Base-by-base conservation (phyloP, 2,113 vertebrate genomes). In the Xyliphius kryptos region DNA sequence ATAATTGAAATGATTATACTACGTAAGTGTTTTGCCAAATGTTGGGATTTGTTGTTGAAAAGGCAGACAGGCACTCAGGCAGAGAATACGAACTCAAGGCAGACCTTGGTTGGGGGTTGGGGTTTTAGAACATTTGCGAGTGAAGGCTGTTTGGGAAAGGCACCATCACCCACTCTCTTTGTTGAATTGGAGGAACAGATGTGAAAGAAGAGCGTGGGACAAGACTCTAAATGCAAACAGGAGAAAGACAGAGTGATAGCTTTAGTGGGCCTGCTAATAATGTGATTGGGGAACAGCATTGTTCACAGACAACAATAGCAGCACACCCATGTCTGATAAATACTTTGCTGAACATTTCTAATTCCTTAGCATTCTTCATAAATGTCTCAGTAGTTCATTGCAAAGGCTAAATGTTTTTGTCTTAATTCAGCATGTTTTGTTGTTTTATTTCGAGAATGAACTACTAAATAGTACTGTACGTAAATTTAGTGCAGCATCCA, bases 121-220 rank as follows among this genome's bases (percentile, higher is more conserved):
- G 55, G 64, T 11, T 38, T 67, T 26, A 43, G n/a, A 44, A 59
- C 57, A 53, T 67, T 60, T 59, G 56, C 6, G 2, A 44, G 37
- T 53, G 21, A 59, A 21, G 55, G 55, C 20, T 52, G 55, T 49
- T 51, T 66, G 49, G 48, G 40, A 58, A 58, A 60, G 56, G 41
- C 32, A 59, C 56, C 48, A 48, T 59, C 56, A 60, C 65, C 65
- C 65, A 60, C 56, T 53, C 49, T 60, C 65, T 67, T 67, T 67
- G 65, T 67, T 67, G 56, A 67, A 60, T 53, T 20, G 22, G 10
- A 67, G 56, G 65, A 67, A 67, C 65, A 67, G 65, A 67, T 67
- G 65, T 67, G 65, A 49, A 14, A 9, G 19, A 26, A 65, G 63
- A 67, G 48, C 40, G 48, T 60, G 65, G 56, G 65, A 67, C 65